Evolutionary conservation across 2,888 invertebrate genomes (phyloP).

Genomic region (Piscicola geometra): DNA sequence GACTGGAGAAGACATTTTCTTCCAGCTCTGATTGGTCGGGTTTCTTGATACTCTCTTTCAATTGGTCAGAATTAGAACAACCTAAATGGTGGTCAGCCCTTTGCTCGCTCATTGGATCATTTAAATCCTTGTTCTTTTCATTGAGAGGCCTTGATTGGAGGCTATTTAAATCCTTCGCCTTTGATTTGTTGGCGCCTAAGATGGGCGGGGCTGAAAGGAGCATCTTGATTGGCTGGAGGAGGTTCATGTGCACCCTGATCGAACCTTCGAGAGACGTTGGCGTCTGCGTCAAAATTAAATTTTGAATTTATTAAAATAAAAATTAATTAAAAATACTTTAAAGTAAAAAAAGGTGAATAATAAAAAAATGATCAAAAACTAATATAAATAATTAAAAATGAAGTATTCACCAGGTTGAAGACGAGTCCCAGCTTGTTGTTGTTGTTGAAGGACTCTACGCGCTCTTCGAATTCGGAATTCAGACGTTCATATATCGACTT

Average conservation of each 20-base stretch:
- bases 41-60: not conserved
- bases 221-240: conserved; percentile 61
- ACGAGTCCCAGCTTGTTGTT: conserved; percentile 17
- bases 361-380: too few relatives aligned
- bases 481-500: conserved; percentile 5
- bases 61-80: not conserved
- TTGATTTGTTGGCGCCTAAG: not conserved
- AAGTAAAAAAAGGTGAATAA: too few relatives aligned
- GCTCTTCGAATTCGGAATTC: conserved; percentile 2
- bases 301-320: not conserved
- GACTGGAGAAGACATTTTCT: conserved; percentile 8
- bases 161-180: too few relatives aligned
- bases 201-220: conserved; percentile 59
- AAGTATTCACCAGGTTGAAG: not conserved
- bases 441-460: not conserved
- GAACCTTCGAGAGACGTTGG: conserved; percentile 52
- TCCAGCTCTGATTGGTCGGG: not conserved
- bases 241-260: conserved; percentile 60
- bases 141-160: too few relatives aligned
- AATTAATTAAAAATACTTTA: not conserved
- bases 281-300: too few relatives aligned
- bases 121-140: too few relatives aligned
- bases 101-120: too few relatives aligned
- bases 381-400: not conserved
- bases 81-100: too few relatives aligned